A percentile compares a stretch with the other conserved stretches of the same genome.
Conservation (phyloP, 2,113 vertebrate genomes). For the Pseudonaja textilis region DNA sequence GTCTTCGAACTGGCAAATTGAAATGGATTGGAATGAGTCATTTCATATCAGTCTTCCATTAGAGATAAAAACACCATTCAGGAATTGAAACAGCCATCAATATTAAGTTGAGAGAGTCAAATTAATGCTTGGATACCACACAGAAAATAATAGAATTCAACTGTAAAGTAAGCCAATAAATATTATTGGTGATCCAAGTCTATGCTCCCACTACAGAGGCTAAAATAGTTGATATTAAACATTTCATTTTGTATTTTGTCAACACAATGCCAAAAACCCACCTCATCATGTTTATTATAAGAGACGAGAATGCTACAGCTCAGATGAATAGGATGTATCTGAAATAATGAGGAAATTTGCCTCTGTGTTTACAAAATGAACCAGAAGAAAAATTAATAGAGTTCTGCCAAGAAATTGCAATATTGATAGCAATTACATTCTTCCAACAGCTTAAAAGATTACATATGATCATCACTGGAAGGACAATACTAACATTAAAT, state of each 20-base stretch:
- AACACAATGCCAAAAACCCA: not conserved
- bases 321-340: not conserved
- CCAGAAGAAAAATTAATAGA: not conserved
- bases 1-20: not conserved
- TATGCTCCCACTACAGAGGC: not conserved
- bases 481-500: not conserved
- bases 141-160: not conserved
- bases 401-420: not conserved
- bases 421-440: not conserved
- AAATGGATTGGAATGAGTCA: not conserved
- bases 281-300: not conserved
- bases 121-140: not conserved
- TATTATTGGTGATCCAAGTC: not conserved
- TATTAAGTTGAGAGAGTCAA: not conserved
- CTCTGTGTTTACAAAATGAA: not conserved
- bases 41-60: not conserved
- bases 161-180: not conserved
- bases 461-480: not conserved
- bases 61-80: not conserved
- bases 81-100: not conserved
- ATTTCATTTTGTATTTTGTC: not conserved
- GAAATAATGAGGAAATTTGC: not conserved
- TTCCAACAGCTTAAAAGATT: not conserved
- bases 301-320: not conserved
- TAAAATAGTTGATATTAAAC: not conserved